Evolutionary conservation across 2,888 invertebrate genomes (phyloP), one percentile per base, ranked within the genome.

Genomic region (Andrena bucephala): DNA sequence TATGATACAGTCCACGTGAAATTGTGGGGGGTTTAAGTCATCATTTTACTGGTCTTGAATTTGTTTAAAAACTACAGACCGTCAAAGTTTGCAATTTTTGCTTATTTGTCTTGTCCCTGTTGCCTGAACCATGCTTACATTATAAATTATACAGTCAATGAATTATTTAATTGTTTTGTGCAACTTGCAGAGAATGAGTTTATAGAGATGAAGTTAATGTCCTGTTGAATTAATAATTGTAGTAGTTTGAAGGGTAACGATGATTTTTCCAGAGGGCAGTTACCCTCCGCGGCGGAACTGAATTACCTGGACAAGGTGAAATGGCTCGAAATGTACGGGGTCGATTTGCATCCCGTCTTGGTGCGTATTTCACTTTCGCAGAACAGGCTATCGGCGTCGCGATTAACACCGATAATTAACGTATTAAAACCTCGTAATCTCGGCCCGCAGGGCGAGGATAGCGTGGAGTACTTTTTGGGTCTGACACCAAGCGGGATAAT

Each of bases 281-380:
- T 98, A 89, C 99, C 99, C 81, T 97, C 98, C 73, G 96, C 97
- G 89, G 99, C 99, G 50, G 99, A 99, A 95, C 95, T 98, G 91
- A 98, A 97, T 95, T 99, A 98, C 95, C 96, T 99, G 94, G 99
- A 99, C 94, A 98, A 99, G 96, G 98, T 98, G 90, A 99, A 99
- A 96, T 99, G 99, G 99, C 96, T 99, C 92, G 99, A 99, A 94
- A 98, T 99, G 98, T 99, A 99, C 93, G 99, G 99, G 69, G 99
- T 99, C 67, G 99, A 99, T 95, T 96, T 99, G 90, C 99, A 99
- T 95, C 98, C 98, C 70, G 99, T 99, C 83, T 95, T 98, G 96
- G 98, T 98, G 95, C 96, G 96, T 95, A 90, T 91, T 83, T 20
- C 13, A 24, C 24, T 50, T 59, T 59, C 33, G 2, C 24, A 60